These are phyloP conservation scores for Drosophila pullipes DNA, from an alignment of 2,888 invertebrate genomes.

Conservation along the genomic window DNA sequence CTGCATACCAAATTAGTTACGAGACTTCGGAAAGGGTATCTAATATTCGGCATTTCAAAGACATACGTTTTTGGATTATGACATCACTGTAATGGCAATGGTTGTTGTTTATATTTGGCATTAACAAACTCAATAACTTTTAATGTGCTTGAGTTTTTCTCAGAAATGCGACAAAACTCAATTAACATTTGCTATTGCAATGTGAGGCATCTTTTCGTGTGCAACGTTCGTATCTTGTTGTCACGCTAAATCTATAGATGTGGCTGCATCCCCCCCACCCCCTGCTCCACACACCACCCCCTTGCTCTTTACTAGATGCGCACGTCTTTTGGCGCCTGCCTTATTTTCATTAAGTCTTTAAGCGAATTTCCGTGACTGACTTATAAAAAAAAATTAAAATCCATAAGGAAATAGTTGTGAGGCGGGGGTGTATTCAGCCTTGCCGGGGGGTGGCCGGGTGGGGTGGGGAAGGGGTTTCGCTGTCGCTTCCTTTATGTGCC, in stretches of 20 bases:
- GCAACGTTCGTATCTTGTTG: slow-evolving; percentile 32
- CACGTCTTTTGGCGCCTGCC: slow-evolving; percentile 66
- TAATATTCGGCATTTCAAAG: background rate
- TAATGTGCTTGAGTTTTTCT: slow-evolving; percentile 17
- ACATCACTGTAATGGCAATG: slow-evolving; percentile 66
- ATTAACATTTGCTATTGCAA: slow-evolving; percentile 49
- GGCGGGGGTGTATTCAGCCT: slow-evolving; percentile 36
- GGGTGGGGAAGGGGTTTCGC: background rate
- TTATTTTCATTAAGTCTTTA: slow-evolving; percentile 69
- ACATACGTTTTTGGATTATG: slow-evolving; percentile 45
- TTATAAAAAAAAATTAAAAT: slow-evolving; percentile 80
- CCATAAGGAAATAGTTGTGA: slow-evolving; percentile 74
- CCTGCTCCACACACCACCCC: background rate
- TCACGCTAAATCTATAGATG: slow-evolving; percentile 33
- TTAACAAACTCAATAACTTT: slow-evolving; percentile 52
- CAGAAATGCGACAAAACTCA: slow-evolving; percentile 36
- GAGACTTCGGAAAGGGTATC: background rate
- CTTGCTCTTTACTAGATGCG: slow-evolving; percentile 25
- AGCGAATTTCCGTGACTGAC: slow-evolving; percentile 76
- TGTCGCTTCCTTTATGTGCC: slow-evolving; percentile 54
- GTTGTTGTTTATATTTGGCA: slow-evolving; percentile 44
- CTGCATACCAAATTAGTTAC: background rate
- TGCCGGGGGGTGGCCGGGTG: background rate
- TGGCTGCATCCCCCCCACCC: background rate
- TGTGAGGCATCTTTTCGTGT: slow-evolving; percentile 21